These are phyloP conservation scores for Bombyx mandarina DNA, from an alignment of 1,140 invertebrate species.

Conservation along the genomic window DNA sequence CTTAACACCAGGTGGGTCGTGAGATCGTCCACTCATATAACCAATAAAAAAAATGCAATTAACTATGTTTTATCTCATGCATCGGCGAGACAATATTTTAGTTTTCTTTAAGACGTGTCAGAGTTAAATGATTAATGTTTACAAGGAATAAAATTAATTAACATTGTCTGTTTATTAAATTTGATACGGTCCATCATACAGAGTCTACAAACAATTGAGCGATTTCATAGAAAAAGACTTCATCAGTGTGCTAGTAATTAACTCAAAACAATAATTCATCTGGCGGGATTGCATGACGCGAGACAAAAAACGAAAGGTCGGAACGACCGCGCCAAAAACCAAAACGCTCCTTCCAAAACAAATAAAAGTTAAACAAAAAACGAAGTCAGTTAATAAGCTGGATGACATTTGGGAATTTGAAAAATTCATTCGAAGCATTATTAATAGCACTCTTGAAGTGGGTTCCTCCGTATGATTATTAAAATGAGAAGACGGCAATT, in stretches of 20 bases:
- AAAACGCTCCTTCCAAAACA: slow-evolving; percentile 59
- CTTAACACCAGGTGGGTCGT: no score
- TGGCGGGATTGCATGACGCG: slow-evolving; percentile 50
- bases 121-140: no score
- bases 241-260: slow-evolving; percentile 61
- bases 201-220: slow-evolving; percentile 19
- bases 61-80: no score
- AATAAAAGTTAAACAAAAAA: slow-evolving; percentile 67
- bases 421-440: slow-evolving; percentile 63
- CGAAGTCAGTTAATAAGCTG: slow-evolving; percentile 68
- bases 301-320: slow-evolving; percentile 63
- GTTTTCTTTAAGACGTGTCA: no score
- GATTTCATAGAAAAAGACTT: slow-evolving; percentile 50
- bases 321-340: slow-evolving; percentile 66
- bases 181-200: not conserved
- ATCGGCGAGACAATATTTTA: no score
- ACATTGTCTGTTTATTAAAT: not conserved
- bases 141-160: no score
- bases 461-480: slow-evolving; percentile 42
- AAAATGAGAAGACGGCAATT: slow-evolving; percentile 53
- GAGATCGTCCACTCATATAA: no score
- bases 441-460: slow-evolving; percentile 58
- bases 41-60: no score
- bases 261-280: slow-evolving; percentile 69
- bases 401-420: slow-evolving; percentile 70